Base-by-base conservation (phyloP, 1,140 invertebrate genomes). In the Nasonia vitripennis region DNA sequence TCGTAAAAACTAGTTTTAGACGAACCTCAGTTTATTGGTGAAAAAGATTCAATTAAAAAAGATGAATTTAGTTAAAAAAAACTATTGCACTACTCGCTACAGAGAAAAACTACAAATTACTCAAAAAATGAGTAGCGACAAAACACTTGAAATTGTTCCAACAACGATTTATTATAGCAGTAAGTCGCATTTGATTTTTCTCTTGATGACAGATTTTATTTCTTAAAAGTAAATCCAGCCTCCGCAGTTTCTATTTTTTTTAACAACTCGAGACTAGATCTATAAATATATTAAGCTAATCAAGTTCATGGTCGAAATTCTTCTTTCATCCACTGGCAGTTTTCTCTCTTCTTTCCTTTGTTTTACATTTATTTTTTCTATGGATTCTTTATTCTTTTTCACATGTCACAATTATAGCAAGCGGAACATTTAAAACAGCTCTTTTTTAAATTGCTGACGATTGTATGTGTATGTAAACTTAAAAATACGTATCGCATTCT, bases 111-210 rank as follows among this genome's bases (percentile, higher is more conserved):
- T 34, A 74, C 27, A 7, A 37, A 37, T 31, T 31, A 37, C 17
- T 55, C n/a, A 77, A 84, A 84, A 81, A 84, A 81, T 70, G 20
- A 78, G 27, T 34, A 68, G 74, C 48, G 31, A 83, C 14, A 86
- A 78, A 62, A 82, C 68, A 81, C 9, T 71, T 11, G 41, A 74
- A 78, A 79, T 88, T 77, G 51, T 87, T 86, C 82, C 86, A 88
- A 88, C 86, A 88, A 88, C 75, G 81, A 88, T 88, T 88, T 88
- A 87, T 87, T 88, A 88, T 78, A 86, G 85, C 70, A 83, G 81
- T 86, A 86, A 73, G 77, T 86, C 77, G 81, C 37, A 86, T 86
- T 86, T 83, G 80, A 86, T 86, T 83, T 86, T 86, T 81, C 45
- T 83, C 68, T 80, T 75, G 48, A 83, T 78, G 74, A 82, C 85